Evolutionary conservation across 2,113 vertebrate genomes (phyloP), one percentile per base, ranked within the genome.

Genomic region (Pollachius pollachius): DNA sequence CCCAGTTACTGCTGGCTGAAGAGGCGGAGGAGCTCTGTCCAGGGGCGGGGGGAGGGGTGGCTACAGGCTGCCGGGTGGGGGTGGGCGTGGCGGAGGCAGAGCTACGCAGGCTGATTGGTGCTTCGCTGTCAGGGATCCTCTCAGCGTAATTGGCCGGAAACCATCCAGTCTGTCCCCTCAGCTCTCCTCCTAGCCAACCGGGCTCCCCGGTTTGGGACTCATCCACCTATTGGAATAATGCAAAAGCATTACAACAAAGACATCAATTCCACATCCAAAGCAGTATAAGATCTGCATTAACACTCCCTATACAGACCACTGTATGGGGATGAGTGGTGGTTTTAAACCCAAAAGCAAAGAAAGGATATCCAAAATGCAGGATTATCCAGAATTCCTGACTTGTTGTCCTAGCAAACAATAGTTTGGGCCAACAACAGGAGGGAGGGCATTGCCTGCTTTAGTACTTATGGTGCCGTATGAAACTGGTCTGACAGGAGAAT

Each of bases 141-240:
- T 99, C 97, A 0, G 97, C 97, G 19, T 99, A 99, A 86, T 99
- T 99, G 30, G 97, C 97, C 62, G 97, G 97, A 83, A 99, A 99
- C 97, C 97, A 99, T 71, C 97, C 97, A 0, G 96, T 98, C 73
- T 95, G 95, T 12, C 97, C 96, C 74, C 96, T 94, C 62, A 99
- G 70, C 79, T 99, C 96, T 67, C 97, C 97, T 2, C 97, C 96
- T 62, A 99, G 93, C 97, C 97, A 99, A 3, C 97, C 97, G 0
- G 97, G 97, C 67, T 99, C 97, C 15, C 97, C 97, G 8, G 95
- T 99, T 75, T 99, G 97, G 70, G 96, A 97, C 82, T 98, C 97
- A 65, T 99, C 97, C 84, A 99, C 97, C 97, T 99, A 83, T 67
- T 15, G 60, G 64, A 57, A 62, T 54, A 63, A 18, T 70, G 54